A percentile compares a stretch with the other conserved stretches of the same genome.
Conservation (phyloP, 2,888 invertebrate species). For the Athripsodes cinereus region DNA sequence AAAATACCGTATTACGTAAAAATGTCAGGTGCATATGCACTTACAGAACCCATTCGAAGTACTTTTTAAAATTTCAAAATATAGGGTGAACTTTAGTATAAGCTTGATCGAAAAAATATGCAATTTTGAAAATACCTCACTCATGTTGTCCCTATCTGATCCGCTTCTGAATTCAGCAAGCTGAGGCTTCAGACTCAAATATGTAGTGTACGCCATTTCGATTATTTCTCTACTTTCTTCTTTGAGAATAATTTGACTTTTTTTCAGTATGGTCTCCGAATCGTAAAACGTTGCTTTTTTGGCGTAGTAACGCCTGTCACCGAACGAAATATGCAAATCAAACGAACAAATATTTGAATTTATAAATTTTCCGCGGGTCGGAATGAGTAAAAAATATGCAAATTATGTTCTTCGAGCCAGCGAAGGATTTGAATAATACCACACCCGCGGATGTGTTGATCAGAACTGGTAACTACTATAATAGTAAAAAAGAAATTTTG, state of each 20-base stretch:
- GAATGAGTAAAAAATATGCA: not conserved
- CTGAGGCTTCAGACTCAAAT: conserved; percentile 41
- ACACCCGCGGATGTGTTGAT: conserved; percentile 18
- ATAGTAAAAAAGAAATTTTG: not conserved
- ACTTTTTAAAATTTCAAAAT: too few relatives aligned
- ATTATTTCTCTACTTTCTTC: not conserved
- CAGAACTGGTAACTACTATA: conserved; percentile 12
- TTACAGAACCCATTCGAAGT: too few relatives aligned
- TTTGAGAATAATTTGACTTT: not conserved
- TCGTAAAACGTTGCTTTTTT: conserved; percentile 3
- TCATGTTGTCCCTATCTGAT: conserved; percentile 46
- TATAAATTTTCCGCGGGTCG: conserved; percentile 7
- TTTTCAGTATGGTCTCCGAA: not conserved
- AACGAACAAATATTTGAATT: not conserved
- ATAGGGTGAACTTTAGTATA: too few relatives aligned
- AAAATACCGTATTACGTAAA: too few relatives aligned
- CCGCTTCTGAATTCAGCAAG: conserved; percentile 45
- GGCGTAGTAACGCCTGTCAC: conserved; percentile 11
- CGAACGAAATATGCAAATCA: not conserved
- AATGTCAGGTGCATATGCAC: too few relatives aligned
- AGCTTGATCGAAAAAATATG: too few relatives aligned
- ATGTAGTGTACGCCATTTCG: conserved; percentile 29
- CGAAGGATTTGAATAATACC: conserved; percentile 11
- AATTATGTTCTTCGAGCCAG: conserved; percentile 8
- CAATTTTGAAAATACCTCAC: conserved; percentile 44